phyloP scores from a whole-genome alignment of 2,797 vertebrate genomes.

The Halcyon leucocephala region DNA sequence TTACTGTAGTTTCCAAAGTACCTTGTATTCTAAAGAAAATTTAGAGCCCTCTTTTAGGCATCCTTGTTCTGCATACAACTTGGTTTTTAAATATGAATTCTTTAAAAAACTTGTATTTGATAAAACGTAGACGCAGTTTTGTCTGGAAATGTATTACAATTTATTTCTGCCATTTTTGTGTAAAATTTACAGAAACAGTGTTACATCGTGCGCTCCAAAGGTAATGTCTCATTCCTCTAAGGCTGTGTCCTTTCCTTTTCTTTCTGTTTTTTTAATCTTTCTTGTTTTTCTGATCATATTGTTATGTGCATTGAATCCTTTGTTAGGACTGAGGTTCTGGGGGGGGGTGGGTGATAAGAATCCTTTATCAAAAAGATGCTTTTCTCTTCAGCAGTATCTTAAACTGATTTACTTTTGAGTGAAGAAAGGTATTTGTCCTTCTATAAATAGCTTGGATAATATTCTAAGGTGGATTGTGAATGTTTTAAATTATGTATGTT shows the following conservation, averaged over 20 bases:
- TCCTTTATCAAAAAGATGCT: conserved; percentile 4
- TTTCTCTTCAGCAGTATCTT: conserved; percentile 40
- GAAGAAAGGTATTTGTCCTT: background rate
- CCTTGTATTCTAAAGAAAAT: conserved; percentile 77
- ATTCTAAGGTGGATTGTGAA: background rate
- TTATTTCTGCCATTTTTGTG: conserved; percentile 99
- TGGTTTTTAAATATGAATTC: conserved; percentile 72
- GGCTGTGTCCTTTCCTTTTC: conserved; percentile 88
- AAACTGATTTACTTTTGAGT: background rate
- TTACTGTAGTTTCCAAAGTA: conserved; percentile 37
- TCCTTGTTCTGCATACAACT: conserved; percentile 79
- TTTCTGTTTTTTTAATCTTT: conserved; percentile 65
- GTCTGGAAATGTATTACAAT: conserved; percentile 98
- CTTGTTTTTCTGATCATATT: conserved; percentile 84
- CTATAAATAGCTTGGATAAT: background rate
- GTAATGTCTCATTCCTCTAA: conserved; percentile 98
- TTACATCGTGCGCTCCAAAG: conserved; percentile 99
- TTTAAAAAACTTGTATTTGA: conserved; percentile 75
- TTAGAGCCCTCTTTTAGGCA: conserved; percentile 83
- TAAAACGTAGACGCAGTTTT: conserved; percentile 92
- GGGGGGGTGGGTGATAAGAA: background rate
- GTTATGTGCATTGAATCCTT: conserved; percentile 79
- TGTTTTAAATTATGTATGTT: background rate
- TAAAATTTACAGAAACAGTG: conserved; percentile 99
- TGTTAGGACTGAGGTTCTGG: conserved; percentile 78